Evolutionary conservation across 1,140 invertebrate genomes (phyloP).

Genomic region (Scylla paramamosain): DNA sequence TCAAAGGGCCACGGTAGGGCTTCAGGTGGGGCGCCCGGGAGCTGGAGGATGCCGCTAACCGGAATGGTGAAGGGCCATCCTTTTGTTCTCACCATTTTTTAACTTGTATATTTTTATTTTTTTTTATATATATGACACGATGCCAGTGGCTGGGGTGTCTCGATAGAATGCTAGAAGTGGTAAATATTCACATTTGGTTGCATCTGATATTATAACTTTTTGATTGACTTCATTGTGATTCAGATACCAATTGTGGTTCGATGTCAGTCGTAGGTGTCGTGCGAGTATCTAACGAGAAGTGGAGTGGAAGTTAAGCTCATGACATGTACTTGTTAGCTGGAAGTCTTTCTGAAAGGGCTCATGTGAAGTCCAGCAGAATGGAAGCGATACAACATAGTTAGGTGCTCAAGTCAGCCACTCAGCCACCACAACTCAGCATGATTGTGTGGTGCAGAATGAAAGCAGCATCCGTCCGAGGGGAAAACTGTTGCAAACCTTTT

Average conservation of each 20-base stretch:
- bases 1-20: conserved; percentile 17
- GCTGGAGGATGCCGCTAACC: background rate
- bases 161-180: background rate
- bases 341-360: background rate
- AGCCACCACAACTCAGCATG: no score
- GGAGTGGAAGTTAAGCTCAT: background rate
- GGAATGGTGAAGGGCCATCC: background rate
- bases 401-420: background rate
- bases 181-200: background rate
- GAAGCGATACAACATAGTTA: background rate
- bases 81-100: no score
- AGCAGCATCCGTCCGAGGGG: background rate
- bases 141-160: background rate
- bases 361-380: background rate
- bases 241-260: no score
- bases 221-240: no score
- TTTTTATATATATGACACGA: background rate
- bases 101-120: no score
- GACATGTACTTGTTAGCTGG: background rate
- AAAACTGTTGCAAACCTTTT: background rate
- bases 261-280: no score
- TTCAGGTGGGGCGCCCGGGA: background rate
- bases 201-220: no score
- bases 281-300: no score
- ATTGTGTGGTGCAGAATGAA: background rate